Evolutionary conservation across 2,113 vertebrate genomes (phyloP).

Genomic region (Polyodon spathula): DNA sequence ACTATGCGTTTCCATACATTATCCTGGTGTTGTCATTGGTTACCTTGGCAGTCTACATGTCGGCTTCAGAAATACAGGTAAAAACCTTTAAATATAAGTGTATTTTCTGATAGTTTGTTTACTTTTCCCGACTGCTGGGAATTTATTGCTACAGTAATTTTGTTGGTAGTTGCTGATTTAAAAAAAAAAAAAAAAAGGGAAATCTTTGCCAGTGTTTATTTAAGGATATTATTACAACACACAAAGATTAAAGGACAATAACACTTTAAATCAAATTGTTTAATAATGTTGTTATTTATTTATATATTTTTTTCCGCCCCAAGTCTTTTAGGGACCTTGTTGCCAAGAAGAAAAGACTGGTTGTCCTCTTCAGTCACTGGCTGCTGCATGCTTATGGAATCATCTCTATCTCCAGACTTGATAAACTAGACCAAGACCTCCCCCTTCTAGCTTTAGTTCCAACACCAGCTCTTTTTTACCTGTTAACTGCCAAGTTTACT

Average conservation of each 20-base stretch:
- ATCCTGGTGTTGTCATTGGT: slow-evolving; percentile 87
- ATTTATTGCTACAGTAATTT: no score
- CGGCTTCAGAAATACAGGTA: slow-evolving; percentile 96
- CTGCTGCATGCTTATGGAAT: slow-evolving; percentile 94
- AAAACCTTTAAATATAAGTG: no score
- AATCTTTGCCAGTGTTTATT: no score
- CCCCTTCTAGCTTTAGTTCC: slow-evolving; percentile 85
- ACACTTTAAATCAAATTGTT: no score
- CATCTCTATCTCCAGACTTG: slow-evolving; percentile 89
- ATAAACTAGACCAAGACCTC: slow-evolving; percentile 81
- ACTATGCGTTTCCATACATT: slow-evolving; percentile 95
- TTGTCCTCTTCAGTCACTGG: slow-evolving; percentile 96
- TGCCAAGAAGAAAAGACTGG: slow-evolving; percentile 87
- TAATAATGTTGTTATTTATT: no score
- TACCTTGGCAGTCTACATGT: slow-evolving; percentile 93
- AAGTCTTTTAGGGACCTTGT: slow-evolving; percentile 88
- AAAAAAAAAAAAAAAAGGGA: no score
- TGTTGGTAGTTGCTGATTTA: no score
- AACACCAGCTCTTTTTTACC: slow-evolving; percentile 85
- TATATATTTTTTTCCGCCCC: slow-evolving; percentile 7
- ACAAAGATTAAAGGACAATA: no score
- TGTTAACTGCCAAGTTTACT: slow-evolving; percentile 86
- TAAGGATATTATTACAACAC: no score
- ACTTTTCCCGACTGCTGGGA: no score
- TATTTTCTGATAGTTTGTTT: no score